phyloP scores from a whole-genome alignment of 2,888 invertebrate species.

The Merodon equestris region DNA sequence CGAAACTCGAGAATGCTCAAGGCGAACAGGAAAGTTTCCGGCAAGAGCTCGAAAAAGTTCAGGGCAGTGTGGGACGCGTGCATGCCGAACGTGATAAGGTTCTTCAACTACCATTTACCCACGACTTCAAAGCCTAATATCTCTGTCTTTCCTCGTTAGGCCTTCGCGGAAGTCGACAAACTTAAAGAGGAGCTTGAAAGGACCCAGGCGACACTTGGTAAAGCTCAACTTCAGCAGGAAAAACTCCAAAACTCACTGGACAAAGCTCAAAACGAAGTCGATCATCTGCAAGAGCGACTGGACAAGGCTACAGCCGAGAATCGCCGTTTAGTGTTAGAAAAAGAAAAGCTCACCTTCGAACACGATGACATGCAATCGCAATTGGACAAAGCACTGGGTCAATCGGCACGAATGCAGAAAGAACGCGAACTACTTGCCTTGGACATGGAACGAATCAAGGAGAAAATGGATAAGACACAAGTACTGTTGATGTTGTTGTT shows the following conservation, averaged over 20 bases:
- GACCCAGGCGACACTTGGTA: conserved; percentile 92
- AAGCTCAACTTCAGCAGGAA: conserved; percentile 94
- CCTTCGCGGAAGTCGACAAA: conserved; percentile 91
- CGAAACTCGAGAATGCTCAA: conserved; percentile 96
- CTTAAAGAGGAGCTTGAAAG: conserved; percentile 92
- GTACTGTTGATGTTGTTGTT: conserved; percentile 79
- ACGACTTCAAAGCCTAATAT: no score
- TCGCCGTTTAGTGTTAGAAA: conserved; percentile 87
- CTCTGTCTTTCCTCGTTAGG: conserved; percentile 74
- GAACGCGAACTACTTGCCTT: conserved; percentile 91
- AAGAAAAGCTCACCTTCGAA: conserved; percentile 94
- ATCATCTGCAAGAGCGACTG: conserved; percentile 92
- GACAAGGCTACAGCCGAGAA: conserved; percentile 91
- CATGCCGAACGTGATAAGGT: conserved; percentile 92
- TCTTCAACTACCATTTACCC: conserved; percentile 12
- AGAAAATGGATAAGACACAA: conserved; percentile 94
- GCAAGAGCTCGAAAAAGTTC: conserved; percentile 93
- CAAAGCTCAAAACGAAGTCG: conserved; percentile 93
- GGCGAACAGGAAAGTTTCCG: conserved; percentile 95
- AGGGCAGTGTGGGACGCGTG: conserved; percentile 89
- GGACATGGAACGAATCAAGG: conserved; percentile 91
- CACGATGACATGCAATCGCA: conserved; percentile 94
- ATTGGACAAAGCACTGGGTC: conserved; percentile 93
- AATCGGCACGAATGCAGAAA: conserved; percentile 92
- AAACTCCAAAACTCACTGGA: conserved; percentile 93